Evolutionary conservation across 2,113 vertebrate genomes (phyloP).

Genomic region (Diadophis punctatus): DNA sequence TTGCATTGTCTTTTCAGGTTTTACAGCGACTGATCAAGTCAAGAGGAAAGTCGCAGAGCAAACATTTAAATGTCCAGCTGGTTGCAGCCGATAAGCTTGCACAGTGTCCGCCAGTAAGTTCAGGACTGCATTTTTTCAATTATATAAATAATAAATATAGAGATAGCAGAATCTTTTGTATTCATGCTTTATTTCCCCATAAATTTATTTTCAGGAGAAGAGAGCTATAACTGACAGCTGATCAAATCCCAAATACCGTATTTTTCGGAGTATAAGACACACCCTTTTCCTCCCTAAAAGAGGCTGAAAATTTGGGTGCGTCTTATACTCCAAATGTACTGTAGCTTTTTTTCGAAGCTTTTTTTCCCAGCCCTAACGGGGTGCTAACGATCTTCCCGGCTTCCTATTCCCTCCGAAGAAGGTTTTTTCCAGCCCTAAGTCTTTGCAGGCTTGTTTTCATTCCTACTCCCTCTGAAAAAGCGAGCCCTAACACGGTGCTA

Average conservation of each 20-base stretch:
- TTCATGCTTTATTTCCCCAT: not conserved
- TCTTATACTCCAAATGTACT: too few relatives aligned
- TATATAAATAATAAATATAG: not conserved
- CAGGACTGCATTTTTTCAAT: not conserved
- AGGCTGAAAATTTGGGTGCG: too few relatives aligned
- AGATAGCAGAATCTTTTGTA: not conserved
- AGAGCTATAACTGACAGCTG: not conserved
- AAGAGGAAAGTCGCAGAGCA: conserved; percentile 96
- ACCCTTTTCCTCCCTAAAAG: too few relatives aligned
- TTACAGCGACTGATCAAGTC: conserved; percentile 97
- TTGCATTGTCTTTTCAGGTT: conserved; percentile 74
- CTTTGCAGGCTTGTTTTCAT: too few relatives aligned
- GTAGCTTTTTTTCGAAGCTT: too few relatives aligned
- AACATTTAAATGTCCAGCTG: conserved; percentile 96
- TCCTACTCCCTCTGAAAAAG: too few relatives aligned
- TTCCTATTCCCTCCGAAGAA: too few relatives aligned
- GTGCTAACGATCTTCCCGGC: too few relatives aligned
- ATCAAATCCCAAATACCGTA: not conserved
- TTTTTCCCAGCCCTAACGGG: too few relatives aligned
- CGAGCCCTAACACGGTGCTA: too few relatives aligned
- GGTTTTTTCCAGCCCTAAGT: too few relatives aligned
- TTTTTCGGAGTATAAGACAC: too few relatives aligned
- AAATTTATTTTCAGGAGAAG: not conserved
- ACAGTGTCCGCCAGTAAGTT: conserved; percentile 94
- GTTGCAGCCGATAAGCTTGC: conserved; percentile 96